Evolutionary conservation across 2,888 invertebrate species (phyloP).

Genomic region (Fragum fragum): DNA sequence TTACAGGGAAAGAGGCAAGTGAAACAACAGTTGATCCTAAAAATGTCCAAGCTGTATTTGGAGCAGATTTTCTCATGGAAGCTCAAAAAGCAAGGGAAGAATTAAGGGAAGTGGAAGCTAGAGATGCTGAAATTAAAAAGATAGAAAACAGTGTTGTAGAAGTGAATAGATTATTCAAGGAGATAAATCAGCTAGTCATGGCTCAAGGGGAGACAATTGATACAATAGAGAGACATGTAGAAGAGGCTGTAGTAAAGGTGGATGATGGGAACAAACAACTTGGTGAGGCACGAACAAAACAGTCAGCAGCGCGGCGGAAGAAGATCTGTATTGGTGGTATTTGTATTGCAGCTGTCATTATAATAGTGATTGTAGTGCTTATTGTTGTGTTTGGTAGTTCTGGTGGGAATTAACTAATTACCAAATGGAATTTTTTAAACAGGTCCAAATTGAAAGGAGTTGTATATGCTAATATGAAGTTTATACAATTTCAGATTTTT

Average conservation of each 20-base stretch:
- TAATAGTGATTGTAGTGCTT: slow-evolving; percentile 71
- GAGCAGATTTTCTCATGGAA: slow-evolving; percentile 76
- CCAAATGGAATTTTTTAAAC: too few relatives aligned
- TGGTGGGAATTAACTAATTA: not conserved
- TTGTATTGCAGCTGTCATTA: slow-evolving; percentile 67
- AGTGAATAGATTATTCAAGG: slow-evolving; percentile 79
- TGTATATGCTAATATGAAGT: too few relatives aligned
- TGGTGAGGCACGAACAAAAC: slow-evolving; percentile 63
- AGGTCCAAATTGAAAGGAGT: too few relatives aligned
- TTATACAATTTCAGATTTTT: too few relatives aligned
- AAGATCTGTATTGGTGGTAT: slow-evolving; percentile 72
- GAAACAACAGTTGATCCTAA: slow-evolving; percentile 45
- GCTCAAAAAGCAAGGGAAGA: slow-evolving; percentile 75
- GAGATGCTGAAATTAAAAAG: slow-evolving; percentile 76
- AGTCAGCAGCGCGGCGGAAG: slow-evolving; percentile 69
- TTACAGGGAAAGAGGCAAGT: slow-evolving; percentile 62
- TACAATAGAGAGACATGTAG: slow-evolving; percentile 75
- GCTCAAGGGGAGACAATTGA: slow-evolving; percentile 80
- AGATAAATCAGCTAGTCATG: slow-evolving; percentile 76
- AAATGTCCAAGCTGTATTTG: slow-evolving; percentile 71
- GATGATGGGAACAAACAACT: slow-evolving; percentile 72
- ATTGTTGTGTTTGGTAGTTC: slow-evolving; percentile 46
- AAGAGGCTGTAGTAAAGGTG: slow-evolving; percentile 68
- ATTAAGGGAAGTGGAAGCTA: slow-evolving; percentile 74
- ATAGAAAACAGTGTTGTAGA: slow-evolving; percentile 78